These are phyloP conservation scores for Zaprionus kolodkinae DNA, from an alignment of 1,140 invertebrate species.

Conservation along the genomic window DNA sequence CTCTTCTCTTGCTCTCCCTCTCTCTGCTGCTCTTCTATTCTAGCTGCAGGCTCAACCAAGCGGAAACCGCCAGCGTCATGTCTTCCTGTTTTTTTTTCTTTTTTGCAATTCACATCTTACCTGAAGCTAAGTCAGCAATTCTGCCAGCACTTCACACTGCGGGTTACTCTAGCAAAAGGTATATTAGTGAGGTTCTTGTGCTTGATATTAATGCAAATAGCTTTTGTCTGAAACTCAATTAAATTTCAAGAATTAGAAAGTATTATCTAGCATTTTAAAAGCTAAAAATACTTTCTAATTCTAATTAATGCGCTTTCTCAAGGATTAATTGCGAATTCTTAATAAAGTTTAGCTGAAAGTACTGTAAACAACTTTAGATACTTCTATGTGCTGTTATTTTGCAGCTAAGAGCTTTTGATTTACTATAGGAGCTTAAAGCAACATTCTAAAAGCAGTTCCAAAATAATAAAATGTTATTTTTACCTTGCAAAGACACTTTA, in stretches of 20 bases:
- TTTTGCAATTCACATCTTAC: conserved; percentile 22
- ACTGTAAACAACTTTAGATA: neutral
- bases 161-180: neutral
- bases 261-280: too few species aligned
- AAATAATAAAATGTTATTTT: too few species aligned
- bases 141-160: conserved; percentile 15
- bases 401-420: too few species aligned
- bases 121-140: conserved; percentile 55
- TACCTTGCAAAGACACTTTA: too few species aligned
- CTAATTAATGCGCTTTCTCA: too few species aligned
- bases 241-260: too few species aligned
- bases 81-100: conserved; percentile 20
- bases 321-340: too few species aligned
- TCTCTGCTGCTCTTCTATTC: neutral
- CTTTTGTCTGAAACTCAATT: neutral
- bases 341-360: neutral
- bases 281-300: too few species aligned
- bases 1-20: too few species aligned
- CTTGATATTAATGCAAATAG: neutral
- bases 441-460: too few species aligned
- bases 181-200: neutral
- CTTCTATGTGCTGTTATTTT: too few species aligned
- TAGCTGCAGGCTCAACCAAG: neutral
- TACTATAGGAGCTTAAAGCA: too few species aligned
- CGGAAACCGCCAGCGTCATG: conserved; percentile 50